Base-by-base conservation (phyloP, 2,113 vertebrate genomes). In the Rhizomys pruinosus region DNA sequence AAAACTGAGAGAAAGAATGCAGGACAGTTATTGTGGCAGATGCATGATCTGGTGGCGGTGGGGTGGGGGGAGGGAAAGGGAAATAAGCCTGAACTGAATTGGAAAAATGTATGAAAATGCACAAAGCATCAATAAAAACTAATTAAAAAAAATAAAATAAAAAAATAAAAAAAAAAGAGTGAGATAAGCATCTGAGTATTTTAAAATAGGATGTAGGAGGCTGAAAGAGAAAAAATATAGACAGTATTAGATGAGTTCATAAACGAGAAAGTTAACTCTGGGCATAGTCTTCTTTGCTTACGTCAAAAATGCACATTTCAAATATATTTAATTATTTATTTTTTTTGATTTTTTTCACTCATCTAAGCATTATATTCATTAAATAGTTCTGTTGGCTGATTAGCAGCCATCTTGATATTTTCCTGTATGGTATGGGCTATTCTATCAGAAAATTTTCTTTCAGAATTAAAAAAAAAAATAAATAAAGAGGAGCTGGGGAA, bases 301-400 rank as follows among this genome's bases (percentile, higher is more conserved):
- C 22, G 27, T 91, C 68, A 22, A 72, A 15, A 85, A n/a, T 13
- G 59, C 57, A 82, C 27, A 66, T 2, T 66, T 81, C 44, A 23
- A 23, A 77, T 63, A 27, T 52, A 59, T 61, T 61, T 64, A 81
- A 63, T 42, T 81, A 52, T 27, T 71, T 42, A 69, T 37, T 5
- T 57, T 88, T 9, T 55, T 79, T 91, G 68, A 66, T 47, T 64
- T 79, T 92, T 95, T 80, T 85, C 37, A 61, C 15, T 69, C 86
- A 39, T 11, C 66, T n/a, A n/a, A n/a, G n/a, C n/a, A n/a, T n/a
- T n/a, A n/a, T n/a, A n/a, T n/a, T n/a, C n/a, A n/a, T n/a, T n/a
- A n/a, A 89, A 73, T 9, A 11, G 3, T 47, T 89, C 69, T 77
- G 47, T 55, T 17, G 12, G 39, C n/a, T 79, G n/a, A 32, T 37